Percentiles rank a stretch among this genome's conserved stretches.
Evolutionary conservation across 2,888 invertebrate species (phyloP).

Genomic region (Leucania comma): DNA sequence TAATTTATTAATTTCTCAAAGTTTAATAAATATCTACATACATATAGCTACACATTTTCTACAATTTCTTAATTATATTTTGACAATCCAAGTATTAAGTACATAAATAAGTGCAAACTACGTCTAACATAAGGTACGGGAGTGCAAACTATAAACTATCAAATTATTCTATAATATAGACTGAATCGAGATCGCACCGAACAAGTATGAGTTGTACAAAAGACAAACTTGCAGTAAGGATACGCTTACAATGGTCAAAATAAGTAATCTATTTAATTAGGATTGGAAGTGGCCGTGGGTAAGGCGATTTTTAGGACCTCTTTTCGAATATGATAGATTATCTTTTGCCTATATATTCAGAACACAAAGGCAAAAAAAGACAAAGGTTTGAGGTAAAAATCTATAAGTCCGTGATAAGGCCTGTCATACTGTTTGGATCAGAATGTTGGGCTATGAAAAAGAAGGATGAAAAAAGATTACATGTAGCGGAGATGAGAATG

Average conservation of each 20-base stretch:
- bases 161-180: background rate
- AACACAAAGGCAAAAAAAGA: too few relatives aligned
- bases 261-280: background rate
- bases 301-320: too few relatives aligned
- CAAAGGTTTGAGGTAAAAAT: too few relatives aligned
- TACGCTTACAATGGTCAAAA: background rate
- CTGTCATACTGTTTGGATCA: too few relatives aligned
- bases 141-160: constrained; percentile 45
- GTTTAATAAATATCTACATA: constrained; percentile 73
- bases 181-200: background rate
- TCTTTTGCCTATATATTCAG: too few relatives aligned
- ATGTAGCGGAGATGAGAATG: too few relatives aligned
- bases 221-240: too few relatives aligned
- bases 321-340: too few relatives aligned
- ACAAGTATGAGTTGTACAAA: background rate
- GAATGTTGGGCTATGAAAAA: too few relatives aligned
- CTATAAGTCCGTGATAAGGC: too few relatives aligned
- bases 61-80: constrained; percentile 40
- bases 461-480: too few relatives aligned
- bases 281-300: too few relatives aligned
- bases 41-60: constrained; percentile 69
- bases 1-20: constrained; percentile 66
- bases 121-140: constrained; percentile 57
- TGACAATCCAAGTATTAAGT: constrained; percentile 44
- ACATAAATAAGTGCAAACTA: constrained; percentile 58